Percentiles rank a stretch among this genome's conserved stretches.
Evolutionary conservation across 1,140 invertebrate genomes (phyloP).

Genomic region (Popillia japonica): DNA sequence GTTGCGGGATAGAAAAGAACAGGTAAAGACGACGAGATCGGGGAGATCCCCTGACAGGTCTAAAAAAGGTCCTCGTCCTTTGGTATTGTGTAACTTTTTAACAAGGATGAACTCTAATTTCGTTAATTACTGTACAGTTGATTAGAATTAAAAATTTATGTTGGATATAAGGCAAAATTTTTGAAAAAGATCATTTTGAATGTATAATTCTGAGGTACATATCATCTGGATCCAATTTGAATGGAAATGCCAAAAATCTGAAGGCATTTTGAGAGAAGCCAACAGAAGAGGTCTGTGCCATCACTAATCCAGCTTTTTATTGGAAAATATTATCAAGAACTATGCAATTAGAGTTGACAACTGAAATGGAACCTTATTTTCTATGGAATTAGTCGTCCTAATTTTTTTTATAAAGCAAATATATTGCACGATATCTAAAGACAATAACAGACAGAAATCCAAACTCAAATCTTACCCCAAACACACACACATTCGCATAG

Average conservation of each 20-base stretch:
- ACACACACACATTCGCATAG: neutral
- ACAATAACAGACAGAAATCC: neutral
- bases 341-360: neutral
- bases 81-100: neutral
- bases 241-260: too few relatives aligned
- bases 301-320: too few relatives aligned
- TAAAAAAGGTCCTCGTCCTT: neutral
- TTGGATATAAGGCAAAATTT: too few relatives aligned
- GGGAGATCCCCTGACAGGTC: conserved; percentile 5
- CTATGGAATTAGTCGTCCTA: too few relatives aligned
- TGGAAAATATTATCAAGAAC: neutral
- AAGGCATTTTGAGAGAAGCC: too few relatives aligned
- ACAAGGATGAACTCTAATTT: neutral
- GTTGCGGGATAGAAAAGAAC: neutral
- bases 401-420: too few relatives aligned
- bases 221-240: too few relatives aligned
- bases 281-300: too few relatives aligned
- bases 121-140: conserved; percentile 5
- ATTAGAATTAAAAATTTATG: too few relatives aligned
- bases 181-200: too few relatives aligned
- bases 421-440: neutral
- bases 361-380: too few relatives aligned
- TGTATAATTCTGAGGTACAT: too few relatives aligned
- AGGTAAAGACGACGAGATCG: conserved; percentile 8
- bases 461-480: conserved; percentile 24